Conservation (phyloP, 2,113 vertebrate species). For the Clinocottus analis region DNA sequence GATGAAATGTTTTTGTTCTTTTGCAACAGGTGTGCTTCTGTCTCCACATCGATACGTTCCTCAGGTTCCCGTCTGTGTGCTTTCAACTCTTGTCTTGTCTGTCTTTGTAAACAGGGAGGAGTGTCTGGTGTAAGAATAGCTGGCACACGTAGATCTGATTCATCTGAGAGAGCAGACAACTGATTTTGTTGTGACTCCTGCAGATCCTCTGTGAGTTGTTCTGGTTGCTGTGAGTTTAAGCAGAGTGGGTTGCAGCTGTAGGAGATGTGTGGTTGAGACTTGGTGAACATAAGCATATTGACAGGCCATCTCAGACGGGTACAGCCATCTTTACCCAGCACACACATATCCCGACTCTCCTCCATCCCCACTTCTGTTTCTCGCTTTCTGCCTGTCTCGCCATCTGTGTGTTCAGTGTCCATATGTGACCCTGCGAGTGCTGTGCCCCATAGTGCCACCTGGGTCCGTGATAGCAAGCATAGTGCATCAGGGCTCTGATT, state of each 20-base stretch:
- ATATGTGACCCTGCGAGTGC: constrained; percentile 13
- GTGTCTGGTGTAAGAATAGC: constrained; percentile 51
- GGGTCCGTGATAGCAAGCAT: constrained; percentile 18
- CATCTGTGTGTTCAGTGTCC: constrained; percentile 29
- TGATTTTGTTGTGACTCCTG: constrained; percentile 42
- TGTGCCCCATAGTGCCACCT: constrained; percentile 39
- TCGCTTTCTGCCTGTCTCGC: constrained; percentile 35
- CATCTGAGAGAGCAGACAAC: constrained; percentile 28
- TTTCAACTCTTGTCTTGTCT: constrained; percentile 42
- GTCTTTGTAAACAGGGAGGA: constrained; percentile 58
- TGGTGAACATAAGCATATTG: constrained; percentile 90
- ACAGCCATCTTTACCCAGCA: constrained; percentile 89
- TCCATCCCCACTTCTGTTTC: constrained; percentile 28
- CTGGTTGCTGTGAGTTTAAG: constrained; percentile 77
- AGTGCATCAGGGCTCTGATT: constrained; percentile 40
- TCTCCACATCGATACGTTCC: constrained; percentile 41
- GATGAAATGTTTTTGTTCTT: constrained; percentile 63
- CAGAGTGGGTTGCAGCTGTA: constrained; percentile 94
- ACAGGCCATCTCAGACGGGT: constrained; percentile 91
- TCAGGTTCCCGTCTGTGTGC: constrained; percentile 43
- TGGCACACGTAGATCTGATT: constrained; percentile 37
- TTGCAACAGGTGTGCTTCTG: constrained; percentile 71
- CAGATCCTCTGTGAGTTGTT: constrained; percentile 32
- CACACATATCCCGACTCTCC: constrained; percentile 81
- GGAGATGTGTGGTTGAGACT: constrained; percentile 90